Evolutionary conservation across 1,140 invertebrate genomes (phyloP), one percentile per base, ranked within the genome.

Genomic region (Onthophagus taurus): DNA sequence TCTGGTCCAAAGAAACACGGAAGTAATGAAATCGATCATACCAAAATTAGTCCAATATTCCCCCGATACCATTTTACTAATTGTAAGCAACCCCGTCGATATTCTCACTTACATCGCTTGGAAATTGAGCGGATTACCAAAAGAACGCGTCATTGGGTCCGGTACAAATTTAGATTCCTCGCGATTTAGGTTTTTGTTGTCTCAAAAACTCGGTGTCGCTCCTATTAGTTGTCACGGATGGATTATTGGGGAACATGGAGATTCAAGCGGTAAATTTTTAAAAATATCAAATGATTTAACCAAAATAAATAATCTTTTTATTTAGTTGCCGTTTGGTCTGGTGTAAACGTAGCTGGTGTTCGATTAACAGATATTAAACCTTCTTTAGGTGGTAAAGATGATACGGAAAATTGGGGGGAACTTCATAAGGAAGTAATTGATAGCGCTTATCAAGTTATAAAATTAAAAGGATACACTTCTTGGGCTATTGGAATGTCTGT

Each of bases 51-150:
- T 92, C 3, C 80, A 89, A 63, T 77, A 91, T 68, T 90, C 85
- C 49, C 89, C 90, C 2, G 75, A 93, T 51, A 79, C 86, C 13
- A 81, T 91, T 39, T 66, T 94, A n/a, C 58, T 94, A 17, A 81
- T 94, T 54, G 88, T 93, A 1, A 89, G 85, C 44, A 94, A 94
- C 65, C 90, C 89, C 34, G 87, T 91, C 4, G 90, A 94, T 59
- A 81, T 93, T 51, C 65, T 94, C 45, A 91, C 89, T 4, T 92
- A 91, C 57, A 85, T 93, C n/a, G 81, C 89, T 2, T 94, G 89
- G 89, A 93, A 90, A 61, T 58, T 93, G 19, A 90, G 86, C 47
- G 89, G 89, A 2, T 67, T 94, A 47, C 89, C 89, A 9, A 81
- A 82, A 56, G 76, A 90, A 57, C 77, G 81, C 24, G 85, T 94